Base-by-base conservation (phyloP, 2,888 invertebrate species). In the Homarus gammarus region DNA sequence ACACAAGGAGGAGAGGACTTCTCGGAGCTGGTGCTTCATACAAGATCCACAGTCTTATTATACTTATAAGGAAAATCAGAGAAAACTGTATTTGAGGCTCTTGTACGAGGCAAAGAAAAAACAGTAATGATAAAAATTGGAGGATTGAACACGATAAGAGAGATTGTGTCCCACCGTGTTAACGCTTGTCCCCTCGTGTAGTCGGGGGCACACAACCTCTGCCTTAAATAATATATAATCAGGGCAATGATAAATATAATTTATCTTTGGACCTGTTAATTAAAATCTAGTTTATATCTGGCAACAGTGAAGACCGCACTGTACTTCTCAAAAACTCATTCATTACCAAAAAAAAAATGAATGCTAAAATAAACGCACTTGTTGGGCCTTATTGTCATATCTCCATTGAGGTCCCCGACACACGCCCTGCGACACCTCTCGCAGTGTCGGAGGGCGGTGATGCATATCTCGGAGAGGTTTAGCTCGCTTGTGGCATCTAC, bases 181-280 rank as follows among this genome's bases (percentile, higher is more conserved):
- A 81, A 61, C 87, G 82, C 75, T 87, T 87, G 87, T 87, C 87
- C 87, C 87, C 87, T 87, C 51, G 75, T 22, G 31, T 49, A n/a
- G 36, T 40, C 36, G 44, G 82, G 72, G 75, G 40, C 38, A 56
- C 36, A 82, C 82, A 82, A 33, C 81, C 87, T 82, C 64, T 49
- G 36, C 18, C 75, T 82, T 75, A 75, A n/a, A 36, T 22, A 36
- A 44, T 81, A 73, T 68, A 68, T 40, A 86, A 70, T 22, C 75
- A 75, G 75, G 84, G 75, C 61, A 56, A 40, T 27, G 75, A 70
- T 72, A 56, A 70, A 70, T 49, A 70, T 33, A 78, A 51, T 79
- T 49, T 70, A 68, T 78, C 40, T 75, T 84, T 84, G 84, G 84
- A 84, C 84, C 84, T 72, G 84, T 72, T 75, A 61, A 75, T 84